Conservation (phyloP, 2,888 invertebrate genomes). For the Nyleta sp. region DNA sequence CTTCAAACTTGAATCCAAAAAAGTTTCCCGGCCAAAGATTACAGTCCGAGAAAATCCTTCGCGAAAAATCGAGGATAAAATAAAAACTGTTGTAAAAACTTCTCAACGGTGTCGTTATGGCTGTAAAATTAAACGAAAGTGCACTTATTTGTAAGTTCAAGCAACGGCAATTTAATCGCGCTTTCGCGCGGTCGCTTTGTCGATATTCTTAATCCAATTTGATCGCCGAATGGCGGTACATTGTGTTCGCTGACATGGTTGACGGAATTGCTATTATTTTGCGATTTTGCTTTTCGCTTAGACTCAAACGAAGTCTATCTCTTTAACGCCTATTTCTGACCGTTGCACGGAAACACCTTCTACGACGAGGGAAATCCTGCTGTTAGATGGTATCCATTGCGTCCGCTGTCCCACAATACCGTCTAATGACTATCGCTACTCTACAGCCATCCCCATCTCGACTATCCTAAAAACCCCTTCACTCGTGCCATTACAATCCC, state of each 20-base stretch:
- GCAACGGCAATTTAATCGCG: no score
- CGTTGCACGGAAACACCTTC: conserved; percentile 45
- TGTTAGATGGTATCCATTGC: conserved; percentile 66
- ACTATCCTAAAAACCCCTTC: conserved; percentile 51
- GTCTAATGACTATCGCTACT: conserved; percentile 77
- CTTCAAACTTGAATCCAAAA: conserved; percentile 47
- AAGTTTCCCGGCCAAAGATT: conserved; percentile 42
- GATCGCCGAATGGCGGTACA: no score
- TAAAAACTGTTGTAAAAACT: conserved; percentile 27
- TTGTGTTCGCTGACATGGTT: no score
- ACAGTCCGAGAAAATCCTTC: conserved; percentile 25
- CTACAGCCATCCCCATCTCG: conserved; percentile 41
- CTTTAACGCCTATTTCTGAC: conserved; percentile 61
- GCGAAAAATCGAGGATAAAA: conserved; percentile 24
- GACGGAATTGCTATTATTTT: conserved; percentile 4
- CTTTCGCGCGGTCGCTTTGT: no score
- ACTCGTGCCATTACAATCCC: conserved; percentile 44
- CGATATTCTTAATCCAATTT: not conserved
- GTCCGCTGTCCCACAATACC: conserved; percentile 76
- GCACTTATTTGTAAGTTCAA: not conserved
- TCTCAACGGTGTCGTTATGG: conserved; percentile 15
- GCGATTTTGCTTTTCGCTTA: conserved; percentile 16
- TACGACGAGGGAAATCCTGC: conserved; percentile 66
- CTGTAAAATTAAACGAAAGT: conserved; percentile 27
- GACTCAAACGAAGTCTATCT: conserved; percentile 53